Base-by-base conservation (phyloP, 2,888 invertebrate genomes). In the Eledona agricola region DNA sequence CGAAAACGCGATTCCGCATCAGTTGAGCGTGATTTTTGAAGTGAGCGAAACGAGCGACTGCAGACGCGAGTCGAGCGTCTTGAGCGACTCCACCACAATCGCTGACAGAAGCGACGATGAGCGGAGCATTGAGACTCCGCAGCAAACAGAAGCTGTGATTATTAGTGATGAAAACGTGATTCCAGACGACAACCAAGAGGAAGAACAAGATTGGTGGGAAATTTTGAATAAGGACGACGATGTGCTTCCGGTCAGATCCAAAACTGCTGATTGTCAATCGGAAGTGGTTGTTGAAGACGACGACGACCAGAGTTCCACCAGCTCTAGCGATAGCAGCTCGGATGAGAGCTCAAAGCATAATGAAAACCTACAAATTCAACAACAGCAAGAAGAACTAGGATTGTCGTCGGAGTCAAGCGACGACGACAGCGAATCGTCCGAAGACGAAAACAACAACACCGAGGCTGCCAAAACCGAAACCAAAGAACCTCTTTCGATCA, bases 21-120 rank as follows among this genome's bases (percentile, higher is more conserved):
- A 80, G 38, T 67, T 84, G 3, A 84, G 83, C 63, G 78, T 83
- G 0, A 85, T 85, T 40, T 81, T 78, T 63, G 85, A 85, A 66
- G 84, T 84, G 60, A 80, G 80, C 45, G 83, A 84, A 60, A 72
- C 69, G 58, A 77, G 71, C 11, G 74, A 74, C 34, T 73, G 72
- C 13, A 72, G 73, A 56, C 60, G 75, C 46, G 71, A 72, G 47
- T 60, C 69, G 3, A 78, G 78, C 55, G 71, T 71, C 7, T 28
- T 63, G 4, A 71, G 69, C 52, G 70, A 71, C 35, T 54, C 60
- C 2, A 70, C 71, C 3, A 73, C 71, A 2, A 61, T 73, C 9
- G 72, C 74, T 19, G 74, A 72, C 32, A 65, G 63, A 16, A 67
- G 64, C 7, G 66, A 67, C 23, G 66, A 64, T n/a, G 69, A 69